Conservation (phyloP, 2,113 vertebrate genomes). For the Colossoma macropomum region DNA sequence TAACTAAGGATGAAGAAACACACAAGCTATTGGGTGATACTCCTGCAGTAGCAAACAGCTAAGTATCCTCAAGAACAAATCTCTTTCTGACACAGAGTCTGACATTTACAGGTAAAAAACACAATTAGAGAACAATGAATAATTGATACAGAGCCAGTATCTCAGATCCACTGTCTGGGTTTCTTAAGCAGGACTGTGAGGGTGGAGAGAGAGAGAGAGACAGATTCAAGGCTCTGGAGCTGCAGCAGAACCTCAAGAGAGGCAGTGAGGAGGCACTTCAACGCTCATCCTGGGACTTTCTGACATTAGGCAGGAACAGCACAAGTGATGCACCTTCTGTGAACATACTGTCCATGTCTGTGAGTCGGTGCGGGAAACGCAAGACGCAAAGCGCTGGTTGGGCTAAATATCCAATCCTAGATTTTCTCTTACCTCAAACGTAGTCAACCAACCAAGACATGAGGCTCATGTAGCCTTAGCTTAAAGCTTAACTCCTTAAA, state of each 20-base stretch:
- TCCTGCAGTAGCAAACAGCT: background rate
- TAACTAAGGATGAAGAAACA: background rate
- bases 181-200: conserved; percentile 33
- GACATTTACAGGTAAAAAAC: conserved; percentile 66
- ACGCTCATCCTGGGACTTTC: background rate
- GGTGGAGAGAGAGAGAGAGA: conserved; percentile 2
- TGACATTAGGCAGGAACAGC: conserved; percentile 3
- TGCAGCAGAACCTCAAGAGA: conserved; percentile 17
- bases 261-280: background rate
- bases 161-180: conserved; percentile 49
- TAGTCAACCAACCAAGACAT: background rate
- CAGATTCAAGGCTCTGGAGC: conserved; percentile 14
- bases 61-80: conserved; percentile 29
- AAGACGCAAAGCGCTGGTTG: background rate
- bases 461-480: background rate
- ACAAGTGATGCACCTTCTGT: background rate
- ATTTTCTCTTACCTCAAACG: background rate
- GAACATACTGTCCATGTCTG: background rate
- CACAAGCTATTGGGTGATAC: background rate
- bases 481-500: background rate
- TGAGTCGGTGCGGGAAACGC: background rate
- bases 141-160: conserved; percentile 54
- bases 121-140: conserved; percentile 63
- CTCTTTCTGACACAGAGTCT: conserved; percentile 45
- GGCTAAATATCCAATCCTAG: background rate